A percentile compares a stretch with the other conserved stretches of the same genome.
Evolutionary conservation across 2,113 vertebrate species (phyloP).

Genomic region (Mesembrinibis cayennensis): DNA sequence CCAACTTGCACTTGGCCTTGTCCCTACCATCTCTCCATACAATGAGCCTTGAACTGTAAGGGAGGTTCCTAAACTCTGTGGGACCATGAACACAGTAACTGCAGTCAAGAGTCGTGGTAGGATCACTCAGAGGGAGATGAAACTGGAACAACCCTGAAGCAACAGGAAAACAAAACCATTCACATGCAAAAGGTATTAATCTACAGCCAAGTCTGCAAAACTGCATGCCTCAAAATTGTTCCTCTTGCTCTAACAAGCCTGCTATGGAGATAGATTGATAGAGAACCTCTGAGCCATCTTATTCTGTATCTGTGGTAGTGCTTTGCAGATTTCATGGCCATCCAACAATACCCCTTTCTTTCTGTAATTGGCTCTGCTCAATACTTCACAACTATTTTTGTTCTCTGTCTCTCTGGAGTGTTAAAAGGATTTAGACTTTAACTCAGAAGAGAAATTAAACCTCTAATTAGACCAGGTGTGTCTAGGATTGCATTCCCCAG

Average conservation of each 20-base stretch:
- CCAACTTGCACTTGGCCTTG: neutral
- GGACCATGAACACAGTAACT: neutral
- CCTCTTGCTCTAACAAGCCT: neutral
- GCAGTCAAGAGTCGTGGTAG: neutral
- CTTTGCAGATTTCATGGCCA: neutral
- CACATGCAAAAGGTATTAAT: neutral
- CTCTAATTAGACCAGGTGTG: conserved; percentile 58
- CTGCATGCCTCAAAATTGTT: neutral
- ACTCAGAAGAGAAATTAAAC: conserved; percentile 50
- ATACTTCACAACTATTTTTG: neutral
- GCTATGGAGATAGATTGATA: neutral
- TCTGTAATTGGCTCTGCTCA: neutral
- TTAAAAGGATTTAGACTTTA: conserved; percentile 41
- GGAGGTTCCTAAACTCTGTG: neutral
- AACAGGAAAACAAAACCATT: neutral
- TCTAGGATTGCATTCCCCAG: neutral
- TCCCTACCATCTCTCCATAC: neutral
- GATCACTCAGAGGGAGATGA: neutral
- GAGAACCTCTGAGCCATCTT: neutral
- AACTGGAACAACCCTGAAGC: neutral
- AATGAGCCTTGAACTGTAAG: neutral
- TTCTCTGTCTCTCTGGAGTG: neutral
- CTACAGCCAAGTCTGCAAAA: neutral
- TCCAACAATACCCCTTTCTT: neutral
- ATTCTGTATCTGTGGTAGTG: neutral